Evolutionary conservation across 1,140 invertebrate species (phyloP).

Genomic region (Tyrophagus putrescentiae): DNA sequence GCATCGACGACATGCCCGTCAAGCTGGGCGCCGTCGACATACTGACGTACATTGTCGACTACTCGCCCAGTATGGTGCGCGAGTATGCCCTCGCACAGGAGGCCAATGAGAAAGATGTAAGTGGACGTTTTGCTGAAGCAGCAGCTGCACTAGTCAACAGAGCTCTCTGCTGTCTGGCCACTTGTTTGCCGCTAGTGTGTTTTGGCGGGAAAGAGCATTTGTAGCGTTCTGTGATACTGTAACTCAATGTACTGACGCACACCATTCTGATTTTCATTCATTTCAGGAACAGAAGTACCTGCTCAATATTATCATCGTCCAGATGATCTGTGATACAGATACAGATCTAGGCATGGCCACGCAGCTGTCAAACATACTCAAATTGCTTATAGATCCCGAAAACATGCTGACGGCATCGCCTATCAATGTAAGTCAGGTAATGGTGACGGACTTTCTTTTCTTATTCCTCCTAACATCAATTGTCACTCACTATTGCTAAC

Average conservation of each 20-base stretch:
- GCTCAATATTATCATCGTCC: conserved; percentile 91
- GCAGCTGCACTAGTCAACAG: no score
- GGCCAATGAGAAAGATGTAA: conserved; percentile 63
- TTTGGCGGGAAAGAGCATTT: no score
- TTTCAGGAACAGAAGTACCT: conserved; percentile 57
- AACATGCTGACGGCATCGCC: conserved; percentile 77
- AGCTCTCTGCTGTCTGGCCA: no score
- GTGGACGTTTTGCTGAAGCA: conserved; percentile 36
- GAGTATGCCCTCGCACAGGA: conserved; percentile 89
- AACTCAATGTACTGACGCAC: no score
- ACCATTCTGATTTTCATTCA: conserved; percentile 7
- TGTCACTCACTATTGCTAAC: not conserved
- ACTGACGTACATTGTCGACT: conserved; percentile 93
- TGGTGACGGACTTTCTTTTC: conserved; percentile 14
- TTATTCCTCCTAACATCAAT: conserved; percentile 6
- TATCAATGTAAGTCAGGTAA: conserved; percentile 50
- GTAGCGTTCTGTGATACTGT: no score
- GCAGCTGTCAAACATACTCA: conserved; percentile 80
- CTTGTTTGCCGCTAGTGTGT: conserved; percentile 3
- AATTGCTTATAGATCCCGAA: conserved; percentile 89
- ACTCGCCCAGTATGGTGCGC: conserved; percentile 87
- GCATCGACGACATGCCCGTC: conserved; percentile 72
- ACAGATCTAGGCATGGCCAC: conserved; percentile 86
- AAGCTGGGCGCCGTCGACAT: conserved; percentile 95
- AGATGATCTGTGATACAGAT: conserved; percentile 57